Percentiles rank a stretch among this genome's conserved stretches.
Evolutionary conservation across 2,113 vertebrate species (phyloP).

Genomic region (Sterna hirundo): DNA sequence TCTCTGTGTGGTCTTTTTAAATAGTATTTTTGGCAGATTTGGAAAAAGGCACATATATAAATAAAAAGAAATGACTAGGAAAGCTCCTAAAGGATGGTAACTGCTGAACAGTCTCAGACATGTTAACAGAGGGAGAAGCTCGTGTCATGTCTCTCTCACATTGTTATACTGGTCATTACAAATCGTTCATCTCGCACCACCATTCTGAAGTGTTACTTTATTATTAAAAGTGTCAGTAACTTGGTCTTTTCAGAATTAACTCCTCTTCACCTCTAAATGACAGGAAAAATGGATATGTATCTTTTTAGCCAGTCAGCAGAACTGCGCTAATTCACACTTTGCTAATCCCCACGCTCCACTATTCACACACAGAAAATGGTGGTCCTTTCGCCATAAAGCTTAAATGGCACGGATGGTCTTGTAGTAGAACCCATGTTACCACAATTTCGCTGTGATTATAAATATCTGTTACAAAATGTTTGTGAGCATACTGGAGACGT

Average conservation of each 20-base stretch:
- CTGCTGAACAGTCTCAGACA: background rate
- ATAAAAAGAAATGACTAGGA: conserved; percentile 29
- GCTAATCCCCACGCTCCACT: background rate
- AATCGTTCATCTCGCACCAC: conserved; percentile 12
- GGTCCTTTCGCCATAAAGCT: background rate
- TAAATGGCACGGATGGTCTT: background rate
- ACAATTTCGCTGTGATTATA: background rate
- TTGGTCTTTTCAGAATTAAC: conserved; percentile 49
- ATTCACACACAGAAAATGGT: background rate
- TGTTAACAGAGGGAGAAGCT: background rate
- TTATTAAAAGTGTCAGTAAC: conserved; percentile 57
- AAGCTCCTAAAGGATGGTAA: conserved; percentile 11
- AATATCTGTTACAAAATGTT: background rate
- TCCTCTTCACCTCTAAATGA: conserved; percentile 55
- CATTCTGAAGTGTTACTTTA: conserved; percentile 57
- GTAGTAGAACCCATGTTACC: background rate
- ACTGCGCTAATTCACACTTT: background rate
- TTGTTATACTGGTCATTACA: conserved; percentile 53
- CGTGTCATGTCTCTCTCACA: conserved; percentile 1
- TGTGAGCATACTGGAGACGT: background rate
- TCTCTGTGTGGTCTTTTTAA: conserved; percentile 55
- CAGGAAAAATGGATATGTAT: conserved; percentile 37
- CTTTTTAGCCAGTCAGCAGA: conserved; percentile 61
- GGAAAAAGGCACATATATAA: background rate
- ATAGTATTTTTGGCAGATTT: conserved; percentile 38